Percentiles rank a stretch among this genome's conserved stretches.
Evolutionary conservation across 2,888 invertebrate species (phyloP).

Genomic region (Parnassius mnemosyne): DNA sequence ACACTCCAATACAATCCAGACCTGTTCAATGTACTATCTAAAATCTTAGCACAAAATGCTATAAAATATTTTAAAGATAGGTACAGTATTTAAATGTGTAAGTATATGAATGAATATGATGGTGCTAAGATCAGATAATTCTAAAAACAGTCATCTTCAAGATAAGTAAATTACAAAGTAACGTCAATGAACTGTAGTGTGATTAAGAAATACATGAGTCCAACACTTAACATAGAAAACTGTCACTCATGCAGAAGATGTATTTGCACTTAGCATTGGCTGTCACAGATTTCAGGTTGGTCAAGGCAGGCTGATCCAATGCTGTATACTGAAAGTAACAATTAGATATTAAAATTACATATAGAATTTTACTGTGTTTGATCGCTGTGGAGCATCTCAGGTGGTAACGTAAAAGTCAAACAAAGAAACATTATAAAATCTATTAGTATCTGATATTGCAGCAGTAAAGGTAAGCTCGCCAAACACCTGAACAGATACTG

Average conservation of each 20-base stretch:
- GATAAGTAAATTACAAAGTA: conserved; percentile 41
- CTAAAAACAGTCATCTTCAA: conserved; percentile 34
- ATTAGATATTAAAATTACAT: conserved; percentile 30
- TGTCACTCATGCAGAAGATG: conserved; percentile 50
- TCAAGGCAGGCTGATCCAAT: conserved; percentile 64
- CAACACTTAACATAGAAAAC: conserved; percentile 44
- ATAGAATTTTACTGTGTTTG: neutral
- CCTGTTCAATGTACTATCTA: conserved; percentile 48
- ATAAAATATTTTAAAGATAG: conserved; percentile 15
- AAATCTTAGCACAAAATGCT: conserved; percentile 54
- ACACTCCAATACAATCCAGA: conserved; percentile 69
- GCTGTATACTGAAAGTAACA: conserved; percentile 65
- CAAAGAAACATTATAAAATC: no score
- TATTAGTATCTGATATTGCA: no score
- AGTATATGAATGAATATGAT: conserved; percentile 22
- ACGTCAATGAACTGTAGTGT: conserved; percentile 49
- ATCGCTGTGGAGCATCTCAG: no score
- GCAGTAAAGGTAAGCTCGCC: no score
- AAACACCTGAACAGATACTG: no score
- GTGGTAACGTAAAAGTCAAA: no score
- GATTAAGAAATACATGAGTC: conserved; percentile 50
- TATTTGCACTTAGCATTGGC: conserved; percentile 59
- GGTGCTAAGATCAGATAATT: conserved; percentile 66
- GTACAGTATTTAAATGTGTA: conserved; percentile 13
- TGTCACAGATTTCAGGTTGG: conserved; percentile 43